Evolutionary conservation across 2,888 invertebrate genomes (phyloP).

Genomic region (Siphonodentalium dalli): DNA sequence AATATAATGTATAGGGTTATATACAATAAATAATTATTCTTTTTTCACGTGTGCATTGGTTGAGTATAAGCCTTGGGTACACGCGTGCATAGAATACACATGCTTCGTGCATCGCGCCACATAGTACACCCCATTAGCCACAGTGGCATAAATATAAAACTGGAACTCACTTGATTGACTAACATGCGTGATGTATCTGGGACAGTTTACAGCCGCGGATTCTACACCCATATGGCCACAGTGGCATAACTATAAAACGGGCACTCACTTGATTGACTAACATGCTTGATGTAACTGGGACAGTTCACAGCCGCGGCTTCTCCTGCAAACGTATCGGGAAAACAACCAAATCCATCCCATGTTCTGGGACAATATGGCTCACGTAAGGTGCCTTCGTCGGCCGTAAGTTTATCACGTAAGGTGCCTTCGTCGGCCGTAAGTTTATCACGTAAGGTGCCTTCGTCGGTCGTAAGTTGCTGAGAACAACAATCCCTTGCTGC

Average conservation of each 20-base stretch:
- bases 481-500: slow-evolving; percentile 37
- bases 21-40: too few relatives aligned
- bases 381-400: too few relatives aligned
- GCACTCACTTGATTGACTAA: slow-evolving; percentile 51
- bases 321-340: slow-evolving; percentile 35
- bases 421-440: not conserved
- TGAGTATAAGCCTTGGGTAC: too few relatives aligned
- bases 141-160: not conserved
- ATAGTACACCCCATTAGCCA: not conserved
- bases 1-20: too few relatives aligned
- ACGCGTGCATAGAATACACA: too few relatives aligned
- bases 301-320: slow-evolving; percentile 46
- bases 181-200: slow-evolving; percentile 65
- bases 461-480: slow-evolving; percentile 23
- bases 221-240: not conserved
- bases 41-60: too few relatives aligned
- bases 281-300: slow-evolving; percentile 63
- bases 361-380: slow-evolving; percentile 37
- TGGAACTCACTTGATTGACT: slow-evolving; percentile 41
- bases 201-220: too few relatives aligned
- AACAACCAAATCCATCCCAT: slow-evolving; percentile 52
- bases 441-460: too few relatives aligned
- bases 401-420: not conserved
- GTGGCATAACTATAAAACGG: not conserved
- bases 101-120: too few relatives aligned